These are phyloP conservation scores for Forbesichthys papilliferus DNA, from an alignment of 2,113 vertebrate species.

Conservation along the genomic window DNA sequence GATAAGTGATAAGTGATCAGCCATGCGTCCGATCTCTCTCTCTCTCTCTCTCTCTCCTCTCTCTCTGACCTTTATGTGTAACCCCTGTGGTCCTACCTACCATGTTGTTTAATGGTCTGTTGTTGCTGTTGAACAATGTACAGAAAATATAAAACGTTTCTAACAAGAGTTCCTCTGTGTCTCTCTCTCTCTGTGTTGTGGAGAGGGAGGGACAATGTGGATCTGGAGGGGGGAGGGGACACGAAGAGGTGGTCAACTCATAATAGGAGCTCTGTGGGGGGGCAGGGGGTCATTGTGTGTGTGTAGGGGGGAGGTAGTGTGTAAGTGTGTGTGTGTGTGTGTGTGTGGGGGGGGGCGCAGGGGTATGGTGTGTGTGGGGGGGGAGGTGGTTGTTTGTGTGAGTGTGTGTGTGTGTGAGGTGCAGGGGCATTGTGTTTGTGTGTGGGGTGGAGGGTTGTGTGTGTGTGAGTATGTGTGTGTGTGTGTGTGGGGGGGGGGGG, in stretches of 20 bases:
- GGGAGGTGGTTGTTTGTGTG: too few relatives aligned
- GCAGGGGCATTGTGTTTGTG: too few relatives aligned
- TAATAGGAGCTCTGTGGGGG: slow-evolving; percentile 4
- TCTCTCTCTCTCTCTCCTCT: slow-evolving; percentile 31
- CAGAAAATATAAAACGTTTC: slow-evolving; percentile 74
- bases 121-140: too few relatives aligned
- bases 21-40: slow-evolving; percentile 7
- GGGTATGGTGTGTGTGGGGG: too few relatives aligned
- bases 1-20: slow-evolving; percentile 32
- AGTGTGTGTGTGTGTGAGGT: too few relatives aligned
- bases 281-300: neutral
- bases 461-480: too few relatives aligned
- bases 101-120: too few relatives aligned
- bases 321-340: too few relatives aligned
- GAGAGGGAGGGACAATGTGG: slow-evolving; percentile 67
- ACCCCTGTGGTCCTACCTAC: too few relatives aligned
- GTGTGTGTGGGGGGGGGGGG: too few relatives aligned
- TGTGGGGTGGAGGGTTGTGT: too few relatives aligned
- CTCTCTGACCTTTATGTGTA: slow-evolving; percentile 65
- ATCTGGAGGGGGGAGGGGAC: slow-evolving; percentile 51
- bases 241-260: slow-evolving; percentile 16
- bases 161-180: slow-evolving; percentile 66
- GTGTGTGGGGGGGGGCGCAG: neutral
- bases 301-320: too few relatives aligned
- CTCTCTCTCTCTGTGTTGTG: slow-evolving; percentile 10